These are phyloP conservation scores for Paramormyrops hopkinsi DNA, from an alignment of 2,797 vertebrate species.

Conservation along the genomic window DNA sequence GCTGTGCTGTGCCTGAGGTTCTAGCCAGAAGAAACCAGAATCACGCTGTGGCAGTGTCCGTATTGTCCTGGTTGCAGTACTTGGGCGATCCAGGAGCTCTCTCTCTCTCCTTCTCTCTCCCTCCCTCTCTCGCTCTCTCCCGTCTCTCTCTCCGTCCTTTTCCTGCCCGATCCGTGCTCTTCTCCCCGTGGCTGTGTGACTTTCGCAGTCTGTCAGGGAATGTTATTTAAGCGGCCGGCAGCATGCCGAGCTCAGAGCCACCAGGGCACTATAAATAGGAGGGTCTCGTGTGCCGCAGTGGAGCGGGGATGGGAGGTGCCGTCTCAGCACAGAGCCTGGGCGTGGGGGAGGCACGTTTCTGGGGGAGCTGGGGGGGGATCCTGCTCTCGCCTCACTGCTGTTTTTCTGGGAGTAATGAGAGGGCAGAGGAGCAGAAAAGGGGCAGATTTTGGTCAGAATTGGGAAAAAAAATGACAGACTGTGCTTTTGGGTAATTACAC, in stretches of 20 bases:
- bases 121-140: conserved; percentile 23
- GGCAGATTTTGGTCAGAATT: conserved; percentile 43
- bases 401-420: conserved; percentile 54
- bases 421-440: conserved; percentile 31
- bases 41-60: not conserved
- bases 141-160: not conserved
- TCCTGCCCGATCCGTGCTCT: not conserved
- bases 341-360: conserved; percentile 59
- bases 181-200: conserved; percentile 35
- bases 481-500: conserved; percentile 50
- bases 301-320: conserved; percentile 57
- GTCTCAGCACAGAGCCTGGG: conserved; percentile 44
- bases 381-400: conserved; percentile 43
- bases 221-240: conserved; percentile 53
- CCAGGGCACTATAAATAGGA: conserved; percentile 69
- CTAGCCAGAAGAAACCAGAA: not conserved
- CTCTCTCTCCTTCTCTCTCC: conserved; percentile 27
- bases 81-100: not conserved
- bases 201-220: conserved; percentile 40
- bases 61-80: not conserved
- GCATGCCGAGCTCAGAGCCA: conserved; percentile 38
- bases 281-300: conserved; percentile 64
- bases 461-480: conserved; percentile 43
- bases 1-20: not conserved
- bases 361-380: conserved; percentile 50